These are phyloP conservation scores for Coregonus sp. DNA, from an alignment of 2,797 vertebrate species.

Conservation along the genomic window DNA sequence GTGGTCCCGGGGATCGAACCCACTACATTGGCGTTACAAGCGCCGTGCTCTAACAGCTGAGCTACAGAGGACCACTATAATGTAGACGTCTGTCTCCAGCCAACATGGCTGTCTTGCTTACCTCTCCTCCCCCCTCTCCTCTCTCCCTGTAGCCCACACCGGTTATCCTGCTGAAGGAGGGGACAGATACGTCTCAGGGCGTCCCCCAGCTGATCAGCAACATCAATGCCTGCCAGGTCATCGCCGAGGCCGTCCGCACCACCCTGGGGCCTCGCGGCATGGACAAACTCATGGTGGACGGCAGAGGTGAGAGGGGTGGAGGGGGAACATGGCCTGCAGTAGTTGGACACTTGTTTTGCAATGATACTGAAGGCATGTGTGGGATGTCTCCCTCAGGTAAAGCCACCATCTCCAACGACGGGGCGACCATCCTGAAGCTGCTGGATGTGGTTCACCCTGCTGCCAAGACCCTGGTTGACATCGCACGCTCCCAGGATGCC, in stretches of 20 bases:
- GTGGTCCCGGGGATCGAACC: no score
- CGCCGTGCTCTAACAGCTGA: no score
- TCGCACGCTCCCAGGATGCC: constrained; percentile 95
- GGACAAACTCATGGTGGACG: constrained; percentile 97
- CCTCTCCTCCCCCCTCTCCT: neutral
- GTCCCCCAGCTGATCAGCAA: constrained; percentile 95
- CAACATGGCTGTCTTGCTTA: no score
- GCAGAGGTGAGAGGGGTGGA: constrained; percentile 72
- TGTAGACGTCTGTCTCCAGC: no score
- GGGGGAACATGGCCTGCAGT: no score
- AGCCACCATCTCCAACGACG: constrained; percentile 97
- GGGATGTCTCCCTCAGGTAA: constrained; percentile 78
- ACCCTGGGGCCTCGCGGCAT: constrained; percentile 96
- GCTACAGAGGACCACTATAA: no score
- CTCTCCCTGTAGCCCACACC: constrained; percentile 69
- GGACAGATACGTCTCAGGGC: constrained; percentile 95
- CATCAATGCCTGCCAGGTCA: constrained; percentile 98
- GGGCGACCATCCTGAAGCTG: constrained; percentile 96
- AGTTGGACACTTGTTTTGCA: no score
- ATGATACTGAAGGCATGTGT: neutral
- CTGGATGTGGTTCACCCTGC: constrained; percentile 96
- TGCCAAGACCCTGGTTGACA: constrained; percentile 96
- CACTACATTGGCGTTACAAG: no score
- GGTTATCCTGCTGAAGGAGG: constrained; percentile 90
- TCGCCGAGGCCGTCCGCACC: constrained; percentile 93